Evolutionary conservation across 2,888 invertebrate genomes (phyloP).

Genomic region (Protodeltote pygarga): DNA sequence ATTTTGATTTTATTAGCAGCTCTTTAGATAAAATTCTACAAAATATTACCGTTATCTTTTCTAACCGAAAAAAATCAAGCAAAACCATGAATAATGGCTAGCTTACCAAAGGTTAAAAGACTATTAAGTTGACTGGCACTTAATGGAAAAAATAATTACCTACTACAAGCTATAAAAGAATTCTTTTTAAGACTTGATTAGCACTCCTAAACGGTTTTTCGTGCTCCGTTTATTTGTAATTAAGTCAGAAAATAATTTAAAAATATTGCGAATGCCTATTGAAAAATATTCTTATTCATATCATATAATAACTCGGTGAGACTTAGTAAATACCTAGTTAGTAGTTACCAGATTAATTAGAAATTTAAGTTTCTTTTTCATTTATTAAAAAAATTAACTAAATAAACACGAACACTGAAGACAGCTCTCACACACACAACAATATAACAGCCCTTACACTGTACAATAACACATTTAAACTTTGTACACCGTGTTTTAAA

Average conservation of each 20-base stretch:
- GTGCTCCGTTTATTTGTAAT: slow-evolving; percentile 20
- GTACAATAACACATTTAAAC: no score
- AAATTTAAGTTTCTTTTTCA: no score
- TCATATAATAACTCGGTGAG: no score
- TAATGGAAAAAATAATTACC: slow-evolving; percentile 19
- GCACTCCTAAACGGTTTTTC: slow-evolving; percentile 25
- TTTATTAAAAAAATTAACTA: no score
- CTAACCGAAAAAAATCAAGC: not conserved
- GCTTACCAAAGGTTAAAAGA: not conserved
- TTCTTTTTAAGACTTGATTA: slow-evolving; percentile 30
- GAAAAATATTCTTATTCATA: no score
- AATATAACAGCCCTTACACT: no score
- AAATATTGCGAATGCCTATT: slow-evolving; percentile 11
- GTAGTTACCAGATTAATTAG: no score
- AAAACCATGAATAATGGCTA: not conserved
- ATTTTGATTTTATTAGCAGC: not conserved
- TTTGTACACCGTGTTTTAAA: no score
- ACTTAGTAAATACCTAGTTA: no score
- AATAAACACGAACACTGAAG: no score
- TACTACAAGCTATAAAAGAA: slow-evolving; percentile 13
- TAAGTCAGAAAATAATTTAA: slow-evolving; percentile 22
- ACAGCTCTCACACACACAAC: no score
- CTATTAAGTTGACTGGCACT: slow-evolving; percentile 6
- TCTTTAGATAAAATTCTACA: not conserved
- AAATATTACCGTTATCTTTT: not conserved